These are phyloP conservation scores for Crax fasciolata DNA, from an alignment of 2,797 vertebrate species.

Conservation along the genomic window DNA sequence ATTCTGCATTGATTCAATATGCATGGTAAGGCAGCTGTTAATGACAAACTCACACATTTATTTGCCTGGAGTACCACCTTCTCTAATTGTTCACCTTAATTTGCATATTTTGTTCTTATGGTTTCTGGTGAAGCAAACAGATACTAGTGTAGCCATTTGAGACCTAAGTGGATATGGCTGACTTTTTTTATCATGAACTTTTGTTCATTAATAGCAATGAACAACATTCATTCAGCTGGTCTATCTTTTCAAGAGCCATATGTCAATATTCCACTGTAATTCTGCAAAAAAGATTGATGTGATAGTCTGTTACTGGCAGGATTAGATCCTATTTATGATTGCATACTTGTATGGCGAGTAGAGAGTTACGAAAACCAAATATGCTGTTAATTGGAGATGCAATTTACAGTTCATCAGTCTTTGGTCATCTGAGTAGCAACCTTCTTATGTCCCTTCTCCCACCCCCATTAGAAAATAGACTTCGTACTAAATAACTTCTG, in stretches of 20 bases:
- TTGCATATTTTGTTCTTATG: not conserved
- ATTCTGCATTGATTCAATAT: not conserved
- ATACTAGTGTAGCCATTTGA: not conserved
- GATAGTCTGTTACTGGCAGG: not conserved
- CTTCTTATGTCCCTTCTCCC: not conserved
- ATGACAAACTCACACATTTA: not conserved
- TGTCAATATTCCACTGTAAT: constrained; percentile 27
- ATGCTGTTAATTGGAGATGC: not conserved
- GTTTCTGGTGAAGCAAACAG: constrained; percentile 4
- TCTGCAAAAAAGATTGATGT: not conserved
- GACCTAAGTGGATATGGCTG: not conserved
- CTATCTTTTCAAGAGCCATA: constrained; percentile 9
- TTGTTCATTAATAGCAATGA: not conserved
- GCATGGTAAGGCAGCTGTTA: not conserved
- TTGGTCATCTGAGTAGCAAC: not conserved
- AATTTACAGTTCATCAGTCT: not conserved
- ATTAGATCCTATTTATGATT: not conserved
- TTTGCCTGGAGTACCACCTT: not conserved
- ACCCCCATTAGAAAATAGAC: not conserved
- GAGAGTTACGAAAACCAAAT: not conserved
- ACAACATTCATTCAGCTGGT: constrained; percentile 34
- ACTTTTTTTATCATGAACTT: not conserved
- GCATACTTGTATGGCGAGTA: not conserved
- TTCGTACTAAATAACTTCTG: not conserved
- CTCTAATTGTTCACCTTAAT: not conserved